These are phyloP conservation scores for Lerista edwardsae DNA, from an alignment of 2,797 vertebrate genomes.

Conservation along the genomic window DNA sequence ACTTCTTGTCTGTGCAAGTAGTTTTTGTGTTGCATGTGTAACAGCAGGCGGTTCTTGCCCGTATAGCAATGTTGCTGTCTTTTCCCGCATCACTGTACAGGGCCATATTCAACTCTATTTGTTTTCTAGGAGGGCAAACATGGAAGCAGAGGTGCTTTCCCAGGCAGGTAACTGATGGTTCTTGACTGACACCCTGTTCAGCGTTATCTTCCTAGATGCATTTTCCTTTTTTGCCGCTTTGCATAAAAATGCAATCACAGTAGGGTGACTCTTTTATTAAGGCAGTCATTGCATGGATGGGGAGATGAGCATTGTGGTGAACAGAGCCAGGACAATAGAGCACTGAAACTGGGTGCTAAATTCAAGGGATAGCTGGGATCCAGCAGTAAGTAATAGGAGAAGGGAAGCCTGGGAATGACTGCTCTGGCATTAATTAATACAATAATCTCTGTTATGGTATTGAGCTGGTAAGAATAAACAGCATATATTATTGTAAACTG, in stretches of 20 bases:
- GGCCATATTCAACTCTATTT: background rate
- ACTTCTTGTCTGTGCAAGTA: background rate
- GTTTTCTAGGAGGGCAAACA: background rate
- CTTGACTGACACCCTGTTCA: background rate
- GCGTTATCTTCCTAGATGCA: too few species aligned
- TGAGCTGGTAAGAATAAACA: background rate
- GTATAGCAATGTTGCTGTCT: background rate
- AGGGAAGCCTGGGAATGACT: background rate
- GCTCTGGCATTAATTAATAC: background rate
- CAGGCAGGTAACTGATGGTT: too few species aligned
- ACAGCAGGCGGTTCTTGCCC: background rate
- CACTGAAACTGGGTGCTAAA: background rate
- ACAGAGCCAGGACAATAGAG: background rate
- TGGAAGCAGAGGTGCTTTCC: background rate
- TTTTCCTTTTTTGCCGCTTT: background rate
- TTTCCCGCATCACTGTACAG: background rate
- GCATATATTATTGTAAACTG: background rate
- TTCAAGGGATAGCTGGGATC: background rate
- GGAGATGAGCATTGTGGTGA: background rate
- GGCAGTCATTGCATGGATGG: background rate
- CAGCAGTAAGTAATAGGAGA: background rate
- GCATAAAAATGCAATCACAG: background rate
- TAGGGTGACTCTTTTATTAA: background rate
- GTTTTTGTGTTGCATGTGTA: background rate
- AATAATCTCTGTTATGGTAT: background rate